A percentile compares a stretch with the other conserved stretches of the same genome.
Conservation (phyloP, 2,888 invertebrate genomes). For the Hartigia nigra region DNA sequence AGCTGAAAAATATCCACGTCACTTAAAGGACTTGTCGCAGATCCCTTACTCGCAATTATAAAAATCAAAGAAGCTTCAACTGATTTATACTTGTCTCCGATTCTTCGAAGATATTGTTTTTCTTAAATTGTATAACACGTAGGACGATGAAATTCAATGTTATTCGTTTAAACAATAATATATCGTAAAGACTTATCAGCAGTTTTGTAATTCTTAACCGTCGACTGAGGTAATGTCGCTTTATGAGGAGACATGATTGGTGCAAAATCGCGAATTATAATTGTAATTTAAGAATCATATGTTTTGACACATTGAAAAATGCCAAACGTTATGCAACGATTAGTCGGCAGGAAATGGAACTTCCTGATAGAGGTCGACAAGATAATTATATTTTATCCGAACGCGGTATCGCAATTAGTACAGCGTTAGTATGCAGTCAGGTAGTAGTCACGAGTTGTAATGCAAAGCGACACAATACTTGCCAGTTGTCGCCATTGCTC, state of each 20-base stretch:
- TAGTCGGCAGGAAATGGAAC: neutral
- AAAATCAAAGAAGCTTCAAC: neutral
- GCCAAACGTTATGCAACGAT: neutral
- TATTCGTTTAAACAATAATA: neutral
- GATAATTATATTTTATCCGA: neutral
- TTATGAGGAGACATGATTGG: neutral
- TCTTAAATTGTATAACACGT: neutral
- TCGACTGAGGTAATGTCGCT: neutral
- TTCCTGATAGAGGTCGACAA: neutral
- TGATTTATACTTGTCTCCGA: neutral
- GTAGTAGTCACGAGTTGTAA: neutral
- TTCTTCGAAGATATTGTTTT: neutral
- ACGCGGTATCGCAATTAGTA: neutral
- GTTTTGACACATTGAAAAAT: neutral
- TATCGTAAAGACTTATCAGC: neutral
- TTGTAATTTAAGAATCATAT: neutral
- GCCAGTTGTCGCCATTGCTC: neutral
- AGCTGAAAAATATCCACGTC: neutral
- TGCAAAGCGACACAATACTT: neutral
- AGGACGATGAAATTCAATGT: neutral
- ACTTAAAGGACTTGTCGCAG: neutral
- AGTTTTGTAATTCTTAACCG: neutral
- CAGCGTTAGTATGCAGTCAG: neutral
- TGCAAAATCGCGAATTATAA: neutral
- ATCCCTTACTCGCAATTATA: neutral